Base-by-base conservation (phyloP, 2,888 invertebrate genomes). In the Drosophila longiperda region DNA sequence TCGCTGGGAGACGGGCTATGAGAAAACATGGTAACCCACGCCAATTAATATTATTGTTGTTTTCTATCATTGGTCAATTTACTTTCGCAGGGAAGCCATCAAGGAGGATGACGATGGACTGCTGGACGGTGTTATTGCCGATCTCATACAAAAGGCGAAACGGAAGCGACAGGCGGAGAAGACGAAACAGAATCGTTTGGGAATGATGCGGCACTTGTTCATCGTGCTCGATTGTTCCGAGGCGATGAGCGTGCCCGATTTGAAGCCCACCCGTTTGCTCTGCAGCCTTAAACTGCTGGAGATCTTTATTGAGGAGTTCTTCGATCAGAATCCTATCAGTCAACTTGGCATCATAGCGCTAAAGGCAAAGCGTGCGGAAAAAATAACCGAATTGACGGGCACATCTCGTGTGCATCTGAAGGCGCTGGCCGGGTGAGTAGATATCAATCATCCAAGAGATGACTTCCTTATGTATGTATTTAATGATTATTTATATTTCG, bases 271-370 rank as follows among this genome's bases (percentile, higher is more conserved):
- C 5, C 94, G 99, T 77, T 95, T 98, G 76, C 91, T 97, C 5
- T 98, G 98, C 89, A 96, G 97, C 6, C 91, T 97, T 3, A 99
- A 98, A 97, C 94, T 99, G 17, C 92, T 99, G 72, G 97, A 98
- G 93, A 95, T 96, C 77, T 99, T 99, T 93, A 96, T 99, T 68
- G 97, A 98, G 85, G 99, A 99, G 92, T 99, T 97, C 92, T 99
- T 99, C 93, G 99, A 99, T 93, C 98, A 99, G 93, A 99, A 99
- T 93, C 99, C 99, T 12, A 97, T 99, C 62, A 99, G 99, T 91
- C 99, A 99, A 93, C 94, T 99, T 78, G 99, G 99, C 32, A 94
- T 99, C 42, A 96, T 99, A 76, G 94, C 96, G 12, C 96, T 98
- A 90, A 96, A 97, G 90, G 98, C 98, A 91, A 99, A 99, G 93